Conservation (phyloP, 2,797 vertebrate species). For the Staurois parvus region DNA sequence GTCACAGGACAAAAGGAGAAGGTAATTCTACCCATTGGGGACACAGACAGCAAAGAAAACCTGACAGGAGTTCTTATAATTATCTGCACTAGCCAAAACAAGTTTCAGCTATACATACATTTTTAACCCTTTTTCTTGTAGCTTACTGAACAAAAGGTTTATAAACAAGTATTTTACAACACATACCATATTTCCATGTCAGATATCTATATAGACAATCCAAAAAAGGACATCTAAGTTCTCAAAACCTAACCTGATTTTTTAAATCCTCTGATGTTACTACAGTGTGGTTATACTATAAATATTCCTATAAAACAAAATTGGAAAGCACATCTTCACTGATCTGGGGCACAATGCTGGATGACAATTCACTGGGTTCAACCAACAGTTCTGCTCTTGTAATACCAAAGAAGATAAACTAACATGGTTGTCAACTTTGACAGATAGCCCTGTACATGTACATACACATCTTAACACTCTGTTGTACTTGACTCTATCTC, state of each 20-base stretch:
- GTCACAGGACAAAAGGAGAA: too few species aligned
- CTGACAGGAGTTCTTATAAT: too few species aligned
- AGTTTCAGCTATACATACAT: too few species aligned
- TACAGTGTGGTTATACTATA: not conserved
- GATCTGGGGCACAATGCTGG: constrained; percentile 30
- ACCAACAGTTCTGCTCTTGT: constrained; percentile 42
- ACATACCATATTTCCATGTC: not conserved
- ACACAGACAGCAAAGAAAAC: too few species aligned
- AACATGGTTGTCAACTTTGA: constrained; percentile 62
- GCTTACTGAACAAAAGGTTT: not conserved
- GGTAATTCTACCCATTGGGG: too few species aligned
- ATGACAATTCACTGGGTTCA: constrained; percentile 51
- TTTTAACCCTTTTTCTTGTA: too few species aligned
- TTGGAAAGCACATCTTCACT: constrained; percentile 30
- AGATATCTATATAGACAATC: not conserved
- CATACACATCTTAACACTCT: constrained; percentile 49
- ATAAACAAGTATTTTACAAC: not conserved
- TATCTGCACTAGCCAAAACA: too few species aligned
- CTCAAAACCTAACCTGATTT: not conserved
- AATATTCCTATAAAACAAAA: constrained; percentile 38
- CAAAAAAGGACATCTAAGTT: not conserved
- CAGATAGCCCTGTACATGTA: constrained; percentile 47
- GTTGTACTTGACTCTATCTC: constrained; percentile 17
- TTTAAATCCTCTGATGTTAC: not conserved
- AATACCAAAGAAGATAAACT: constrained; percentile 52